Conservation (phyloP, 92 coral and sea anemone species). For the Anthopleura xanthogrammica region DNA sequence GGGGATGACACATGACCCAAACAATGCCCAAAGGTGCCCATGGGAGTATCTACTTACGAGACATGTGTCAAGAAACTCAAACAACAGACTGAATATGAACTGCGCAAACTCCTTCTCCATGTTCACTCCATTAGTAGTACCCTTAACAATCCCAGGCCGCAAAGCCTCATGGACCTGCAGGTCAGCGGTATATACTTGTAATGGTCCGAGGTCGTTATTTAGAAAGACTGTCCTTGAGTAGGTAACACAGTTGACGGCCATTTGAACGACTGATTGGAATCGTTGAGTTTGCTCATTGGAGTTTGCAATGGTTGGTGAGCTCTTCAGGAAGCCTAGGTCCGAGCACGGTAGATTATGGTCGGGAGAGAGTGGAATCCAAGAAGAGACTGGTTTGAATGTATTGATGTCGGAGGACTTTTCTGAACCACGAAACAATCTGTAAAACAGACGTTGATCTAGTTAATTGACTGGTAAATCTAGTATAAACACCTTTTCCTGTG, state of each 20-base stretch:
- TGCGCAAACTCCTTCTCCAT: conserved; percentile 82
- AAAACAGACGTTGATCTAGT: neutral
- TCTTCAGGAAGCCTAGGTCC: conserved; percentile 63
- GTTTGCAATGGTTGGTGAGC: conserved; percentile 85
- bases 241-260: conserved; percentile 75
- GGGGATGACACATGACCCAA: no score
- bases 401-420: conserved; percentile 42
- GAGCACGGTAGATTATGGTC: conserved; percentile 60
- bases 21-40: no score
- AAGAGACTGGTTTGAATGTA: conserved; percentile 71
- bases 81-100: conserved; percentile 81
- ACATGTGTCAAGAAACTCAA: conserved; percentile 75
- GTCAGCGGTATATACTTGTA: conserved; percentile 53
- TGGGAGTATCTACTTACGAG: conserved; percentile 50
- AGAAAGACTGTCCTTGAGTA: conserved; percentile 75
- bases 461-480: neutral
- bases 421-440: conserved; percentile 62
- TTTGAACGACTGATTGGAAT: conserved; percentile 74
- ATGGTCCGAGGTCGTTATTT: conserved; percentile 53
- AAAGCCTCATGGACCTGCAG: conserved; percentile 63
- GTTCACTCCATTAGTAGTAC: conserved; percentile 54
- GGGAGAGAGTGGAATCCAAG: conserved; percentile 77
- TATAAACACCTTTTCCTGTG: neutral
- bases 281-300: conserved; percentile 79
- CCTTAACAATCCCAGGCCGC: conserved; percentile 64